phyloP scores from a whole-genome alignment of 2,888 invertebrate genomes.

The Metellina segmentata region DNA sequence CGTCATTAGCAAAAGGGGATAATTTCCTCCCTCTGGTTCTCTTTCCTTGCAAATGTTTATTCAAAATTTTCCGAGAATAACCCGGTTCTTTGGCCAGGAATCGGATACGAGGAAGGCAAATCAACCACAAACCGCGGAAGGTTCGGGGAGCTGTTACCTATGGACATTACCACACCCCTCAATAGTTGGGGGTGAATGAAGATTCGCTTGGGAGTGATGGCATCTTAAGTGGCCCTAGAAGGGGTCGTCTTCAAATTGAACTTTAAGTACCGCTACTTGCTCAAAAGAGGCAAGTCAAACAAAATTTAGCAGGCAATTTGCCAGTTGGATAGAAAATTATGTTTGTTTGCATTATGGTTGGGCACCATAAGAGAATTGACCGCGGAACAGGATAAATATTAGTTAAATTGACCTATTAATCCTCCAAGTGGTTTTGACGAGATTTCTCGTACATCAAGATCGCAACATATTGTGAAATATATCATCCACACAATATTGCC shows the following conservation, averaged over 20 bases:
- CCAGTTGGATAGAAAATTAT: no score
- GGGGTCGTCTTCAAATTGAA: background rate
- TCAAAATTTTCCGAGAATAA: conserved; percentile 45
- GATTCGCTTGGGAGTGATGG: conserved; percentile 30
- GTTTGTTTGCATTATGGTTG: no score
- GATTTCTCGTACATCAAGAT: no score
- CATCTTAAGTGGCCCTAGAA: background rate
- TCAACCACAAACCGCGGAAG: conserved; percentile 39
- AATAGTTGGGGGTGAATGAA: conserved; percentile 11
- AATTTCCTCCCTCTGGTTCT: conserved; percentile 56
- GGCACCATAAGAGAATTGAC: no score
- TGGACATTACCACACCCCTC: conserved; percentile 32
- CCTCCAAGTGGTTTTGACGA: no score
- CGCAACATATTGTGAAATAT: no score
- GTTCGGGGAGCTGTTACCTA: conserved; percentile 55
- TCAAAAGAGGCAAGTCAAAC: no score
- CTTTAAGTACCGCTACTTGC: no score
- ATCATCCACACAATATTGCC: no score
- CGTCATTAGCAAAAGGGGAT: conserved; percentile 60
- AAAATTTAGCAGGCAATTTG: no score
- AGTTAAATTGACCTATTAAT: no score
- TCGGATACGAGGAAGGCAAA: conserved; percentile 6
- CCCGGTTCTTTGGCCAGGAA: conserved; percentile 21
- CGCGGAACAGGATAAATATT: no score
- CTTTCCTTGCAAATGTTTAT: conserved; percentile 38